Percentiles rank a stretch among this genome's conserved stretches.
These are phyloP conservation scores for Cydia amplana DNA, from an alignment of 1,140 invertebrate genomes.

Conservation along the genomic window DNA sequence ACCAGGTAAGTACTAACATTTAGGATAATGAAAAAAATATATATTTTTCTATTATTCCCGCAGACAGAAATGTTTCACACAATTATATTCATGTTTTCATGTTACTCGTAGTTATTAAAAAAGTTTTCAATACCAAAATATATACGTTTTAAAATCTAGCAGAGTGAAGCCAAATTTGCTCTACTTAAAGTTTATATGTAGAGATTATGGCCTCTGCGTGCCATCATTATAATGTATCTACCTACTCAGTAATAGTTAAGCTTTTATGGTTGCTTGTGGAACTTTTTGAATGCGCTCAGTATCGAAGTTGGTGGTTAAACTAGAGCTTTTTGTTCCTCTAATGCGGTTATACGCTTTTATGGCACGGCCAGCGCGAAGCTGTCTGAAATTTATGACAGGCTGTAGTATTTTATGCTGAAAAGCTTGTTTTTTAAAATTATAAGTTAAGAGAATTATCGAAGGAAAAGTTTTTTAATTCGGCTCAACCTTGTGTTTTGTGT, in stretches of 20 bases:
- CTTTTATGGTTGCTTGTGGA: conserved; percentile 47
- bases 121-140: too few relatives aligned
- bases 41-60: too few relatives aligned
- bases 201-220: conserved; percentile 38
- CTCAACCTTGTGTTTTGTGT: background rate
- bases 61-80: too few relatives aligned
- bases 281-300: conserved; percentile 45
- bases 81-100: too few relatives aligned
- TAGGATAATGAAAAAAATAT: too few relatives aligned
- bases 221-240: conserved; percentile 30
- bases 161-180: too few relatives aligned
- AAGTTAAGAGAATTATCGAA: background rate
- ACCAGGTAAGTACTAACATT: too few relatives aligned
- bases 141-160: too few relatives aligned
- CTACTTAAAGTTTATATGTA: too few relatives aligned
- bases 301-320: conserved; percentile 45
- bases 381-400: background rate
- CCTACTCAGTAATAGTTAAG: conserved; percentile 41
- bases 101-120: too few relatives aligned
- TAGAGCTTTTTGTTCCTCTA: conserved; percentile 49
- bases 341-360: conserved; percentile 44
- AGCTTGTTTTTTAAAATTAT: background rate
- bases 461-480: background rate
- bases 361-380: conserved; percentile 19
- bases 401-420: background rate